Evolutionary conservation across 2,888 invertebrate genomes (phyloP).

Genomic region (Oxytorus armatus): DNA sequence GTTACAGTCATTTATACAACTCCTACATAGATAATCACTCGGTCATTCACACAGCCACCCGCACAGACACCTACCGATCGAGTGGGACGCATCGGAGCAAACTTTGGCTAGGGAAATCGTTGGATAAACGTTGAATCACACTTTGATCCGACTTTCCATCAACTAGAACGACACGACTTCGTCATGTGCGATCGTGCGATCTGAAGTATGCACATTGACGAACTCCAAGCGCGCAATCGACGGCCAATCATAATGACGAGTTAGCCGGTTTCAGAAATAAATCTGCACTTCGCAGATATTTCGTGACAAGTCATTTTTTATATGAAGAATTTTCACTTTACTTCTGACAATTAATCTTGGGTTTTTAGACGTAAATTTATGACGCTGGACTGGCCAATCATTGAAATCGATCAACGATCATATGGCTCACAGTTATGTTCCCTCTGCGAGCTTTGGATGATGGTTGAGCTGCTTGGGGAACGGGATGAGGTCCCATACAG

Average conservation of each 20-base stretch:
- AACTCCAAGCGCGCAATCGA: too few species aligned
- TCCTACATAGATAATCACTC: background rate
- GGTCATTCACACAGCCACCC: background rate
- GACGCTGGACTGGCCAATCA: background rate
- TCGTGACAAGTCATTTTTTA: too few species aligned
- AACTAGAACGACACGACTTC: too few species aligned
- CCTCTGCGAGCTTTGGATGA: background rate
- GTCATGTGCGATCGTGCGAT: too few species aligned
- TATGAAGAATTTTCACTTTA: background rate
- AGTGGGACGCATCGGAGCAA: background rate
- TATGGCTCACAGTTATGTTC: background rate
- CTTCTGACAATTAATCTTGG: background rate
- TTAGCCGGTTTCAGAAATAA: too few species aligned
- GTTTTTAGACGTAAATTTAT: background rate
- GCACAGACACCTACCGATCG: background rate
- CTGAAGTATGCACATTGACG: too few species aligned
- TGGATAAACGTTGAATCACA: background rate
- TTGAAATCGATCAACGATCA: background rate
- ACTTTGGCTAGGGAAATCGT: background rate
- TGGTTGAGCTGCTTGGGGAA: background rate
- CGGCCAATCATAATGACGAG: too few species aligned
- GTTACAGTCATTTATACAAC: background rate
- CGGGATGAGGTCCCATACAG: background rate
- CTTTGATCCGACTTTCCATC: background rate
- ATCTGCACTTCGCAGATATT: too few species aligned